Evolutionary conservation across 2,888 invertebrate genomes (phyloP).

Genomic region (Orthonevra nobilis): DNA sequence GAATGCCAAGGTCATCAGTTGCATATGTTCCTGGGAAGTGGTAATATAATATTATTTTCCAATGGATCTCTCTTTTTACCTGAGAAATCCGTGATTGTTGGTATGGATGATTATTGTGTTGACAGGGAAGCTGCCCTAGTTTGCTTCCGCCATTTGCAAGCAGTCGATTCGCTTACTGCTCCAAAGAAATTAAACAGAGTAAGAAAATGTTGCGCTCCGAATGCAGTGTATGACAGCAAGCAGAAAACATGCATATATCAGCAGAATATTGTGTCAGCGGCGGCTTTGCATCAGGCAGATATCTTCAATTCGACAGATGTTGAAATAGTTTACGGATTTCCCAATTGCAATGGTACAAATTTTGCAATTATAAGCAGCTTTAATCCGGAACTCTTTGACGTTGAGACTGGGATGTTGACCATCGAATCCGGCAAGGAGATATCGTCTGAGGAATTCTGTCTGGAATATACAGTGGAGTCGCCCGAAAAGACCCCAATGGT

Average conservation of each 20-base stretch:
- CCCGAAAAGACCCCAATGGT: conserved; percentile 72
- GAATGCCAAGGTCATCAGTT: conserved; percentile 71
- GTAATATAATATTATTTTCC: conserved; percentile 82
- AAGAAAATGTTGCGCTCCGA: conserved; percentile 87
- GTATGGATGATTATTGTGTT: conserved; percentile 85
- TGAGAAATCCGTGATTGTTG: conserved; percentile 80
- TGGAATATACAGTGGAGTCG: conserved; percentile 71
- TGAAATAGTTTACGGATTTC: conserved; percentile 54
- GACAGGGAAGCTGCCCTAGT: conserved; percentile 85
- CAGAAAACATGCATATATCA: conserved; percentile 80
- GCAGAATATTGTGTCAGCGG: conserved; percentile 71
- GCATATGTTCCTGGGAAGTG: conserved; percentile 77
- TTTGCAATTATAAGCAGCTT: conserved; percentile 84
- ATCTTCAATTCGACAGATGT: conserved; percentile 74
- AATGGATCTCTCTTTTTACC: conserved; percentile 84
- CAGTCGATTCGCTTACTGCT: conserved; percentile 70
- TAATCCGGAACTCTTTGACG: conserved; percentile 81
- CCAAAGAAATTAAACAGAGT: conserved; percentile 50
- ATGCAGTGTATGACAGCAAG: conserved; percentile 83
- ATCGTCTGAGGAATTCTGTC: conserved; percentile 71
- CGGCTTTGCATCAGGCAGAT: conserved; percentile 72
- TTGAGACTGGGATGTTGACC: conserved; percentile 82
- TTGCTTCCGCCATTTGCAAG: conserved; percentile 81
- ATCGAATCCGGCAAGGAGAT: conserved; percentile 80
- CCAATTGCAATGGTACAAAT: conserved; percentile 80